phyloP scores from a whole-genome alignment of 2,113 vertebrate species.

The Archocentrus centrarchus region DNA sequence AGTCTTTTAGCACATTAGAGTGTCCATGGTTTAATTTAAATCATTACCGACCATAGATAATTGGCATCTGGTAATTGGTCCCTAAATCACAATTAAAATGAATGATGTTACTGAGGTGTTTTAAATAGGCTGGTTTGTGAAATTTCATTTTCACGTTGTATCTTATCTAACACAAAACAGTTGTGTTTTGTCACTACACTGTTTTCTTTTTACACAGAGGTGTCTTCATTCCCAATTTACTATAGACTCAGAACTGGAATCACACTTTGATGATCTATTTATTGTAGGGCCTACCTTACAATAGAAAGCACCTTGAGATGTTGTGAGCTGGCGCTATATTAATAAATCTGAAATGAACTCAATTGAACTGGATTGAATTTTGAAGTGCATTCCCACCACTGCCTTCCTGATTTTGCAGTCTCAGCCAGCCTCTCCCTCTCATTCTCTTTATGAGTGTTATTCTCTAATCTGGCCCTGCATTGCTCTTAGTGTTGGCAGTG shows the following conservation, averaged over 20 bases:
- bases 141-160: neutral
- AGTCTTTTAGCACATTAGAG: neutral
- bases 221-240: neutral
- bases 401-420: neutral
- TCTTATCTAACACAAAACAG: neutral
- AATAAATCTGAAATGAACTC: neutral
- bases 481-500: constrained; percentile 56
- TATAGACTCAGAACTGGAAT: neutral
- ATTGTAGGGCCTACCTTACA: neutral
- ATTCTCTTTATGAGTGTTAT: constrained; percentile 37
- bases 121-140: neutral
- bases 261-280: neutral
- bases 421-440: neutral
- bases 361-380: neutral
- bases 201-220: neutral
- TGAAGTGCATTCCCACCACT: neutral
- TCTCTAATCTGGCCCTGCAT: constrained; percentile 32
- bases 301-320: neutral
- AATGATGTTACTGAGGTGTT: constrained; percentile 8
- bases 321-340: neutral
- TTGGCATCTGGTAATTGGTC: neutral
- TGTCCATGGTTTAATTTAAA: constrained; percentile 2
- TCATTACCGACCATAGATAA: neutral
- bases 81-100: constrained; percentile 6
- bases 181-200: neutral